Evolutionary conservation across 2,888 invertebrate genomes (phyloP), one percentile per base, ranked within the genome.

Genomic region (Caenorhabditis angaria): DNA sequence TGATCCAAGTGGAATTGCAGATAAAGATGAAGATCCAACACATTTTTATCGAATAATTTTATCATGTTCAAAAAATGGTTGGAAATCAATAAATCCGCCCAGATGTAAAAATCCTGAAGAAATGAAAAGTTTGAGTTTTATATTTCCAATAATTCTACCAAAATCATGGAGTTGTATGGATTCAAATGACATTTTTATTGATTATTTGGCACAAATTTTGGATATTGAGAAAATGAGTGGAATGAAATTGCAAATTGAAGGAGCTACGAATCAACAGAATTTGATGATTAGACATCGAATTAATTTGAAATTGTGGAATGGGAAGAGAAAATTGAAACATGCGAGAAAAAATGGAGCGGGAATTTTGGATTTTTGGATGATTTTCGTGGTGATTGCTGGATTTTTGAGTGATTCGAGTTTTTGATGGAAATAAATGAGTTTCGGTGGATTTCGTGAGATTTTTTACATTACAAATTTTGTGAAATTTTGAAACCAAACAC

Each of bases 191-290:
- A 47, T 71, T 56, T 61, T 71, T 20, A 62, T 63, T 25, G 71
- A 71, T 41, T 71, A 71, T 57, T 60, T 63, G 22, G 66, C 71
- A 0, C 66, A 66, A 14, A 63, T 71, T 14, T 59, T n/a, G 47
- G 71, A 71, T 47, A 66, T 71, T 6, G 65, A 66, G 48, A 50
- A 61, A 41, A 66, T 71, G 14, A 63, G 63, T 14, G 71, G 71
- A 24, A 55, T 70, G 24, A 53, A 65, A 22, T 70, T 70, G 28
- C 32, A 51, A 24, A 51, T 70, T 18, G 65, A 61, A n/a, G 64
- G 61, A 18, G 64, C 61, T 14, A 54, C 50, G 25, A 64, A 56
- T 4, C 53, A 56, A 29, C 61, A 64, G 48, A 65, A 65, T 53
- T 29, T 54, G 2, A 32, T 61, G 25, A 54, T 70, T 41, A 61